Evolutionary conservation across 1,140 invertebrate genomes (phyloP), one percentile per base, ranked within the genome.

Genomic region (Phymorhynchus buccinoides): DNA sequence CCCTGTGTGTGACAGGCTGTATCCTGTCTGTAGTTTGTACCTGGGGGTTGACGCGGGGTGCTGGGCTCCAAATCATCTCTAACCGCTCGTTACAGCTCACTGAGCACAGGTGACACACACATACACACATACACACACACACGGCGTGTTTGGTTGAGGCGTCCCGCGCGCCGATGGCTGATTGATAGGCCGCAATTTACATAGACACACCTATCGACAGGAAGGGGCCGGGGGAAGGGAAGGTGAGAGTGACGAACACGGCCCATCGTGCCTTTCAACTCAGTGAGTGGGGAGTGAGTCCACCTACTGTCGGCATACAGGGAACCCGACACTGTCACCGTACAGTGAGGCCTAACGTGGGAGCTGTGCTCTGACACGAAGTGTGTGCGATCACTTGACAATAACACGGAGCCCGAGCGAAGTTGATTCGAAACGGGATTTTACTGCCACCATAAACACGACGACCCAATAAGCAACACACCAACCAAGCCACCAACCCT

Each of bases 181-280:
- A 83, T 71, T 83, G 81, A 83, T 83, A 83, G 81, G 81, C 73
- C 39, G 6, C 32, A 56, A 83, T 83, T 83, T 83, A 83, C 81
- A 83, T 83, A 83, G 81, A 83, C 81, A 71, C 81, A 83, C 81
- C 81, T 83, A 83, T 83, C 66, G 81, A 42, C 81, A 66, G 81
- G 37, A 35, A 71, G 62, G 6, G 22, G 56, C 56, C 6, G 22
- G 22, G 56, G 56, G 56, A n/a, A n/a, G n/a, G n/a, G n/a, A n/a
- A n/a, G n/a, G n/a, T n/a, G n/a, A 62, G 56, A 62, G 56, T 62
- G 56, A 62, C 56, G n/a, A n/a, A 62, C 48, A 52, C 56, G 22
- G 56, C 18, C 56, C 12, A 62, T 62, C 56, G 56, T 62, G 18
- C 18, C 7, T 48, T 18, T 48, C 7, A 6, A 48, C 7, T 18